A percentile compares a stretch with the other conserved stretches of the same genome.
phyloP scores from a whole-genome alignment of 2,797 vertebrate species.

The Pantherophis alleghaniensis region DNA sequence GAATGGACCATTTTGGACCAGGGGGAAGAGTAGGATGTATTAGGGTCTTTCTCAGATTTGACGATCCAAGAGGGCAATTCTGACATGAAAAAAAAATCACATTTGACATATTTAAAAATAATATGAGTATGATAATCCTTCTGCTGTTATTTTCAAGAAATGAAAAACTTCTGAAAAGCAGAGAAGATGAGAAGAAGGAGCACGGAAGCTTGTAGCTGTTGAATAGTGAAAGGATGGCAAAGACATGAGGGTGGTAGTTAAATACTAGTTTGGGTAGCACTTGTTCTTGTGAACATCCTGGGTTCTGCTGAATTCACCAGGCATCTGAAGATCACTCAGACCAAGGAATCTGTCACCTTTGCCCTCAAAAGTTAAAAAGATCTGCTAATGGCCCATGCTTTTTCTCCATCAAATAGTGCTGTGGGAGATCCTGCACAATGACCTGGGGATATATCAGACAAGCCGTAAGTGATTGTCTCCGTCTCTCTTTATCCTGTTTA shows the following conservation, averaged over 20 bases:
- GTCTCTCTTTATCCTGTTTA: constrained; percentile 81
- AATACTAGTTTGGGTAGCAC: neutral
- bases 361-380: constrained; percentile 54
- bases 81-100: neutral
- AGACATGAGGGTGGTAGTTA: neutral
- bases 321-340: constrained; percentile 51
- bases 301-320: neutral
- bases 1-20: neutral
- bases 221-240: neutral
- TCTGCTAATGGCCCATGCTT: constrained; percentile 60
- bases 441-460: constrained; percentile 76
- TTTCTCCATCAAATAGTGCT: constrained; percentile 53
- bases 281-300: neutral
- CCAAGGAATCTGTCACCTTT: constrained; percentile 54
- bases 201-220: too few species aligned
- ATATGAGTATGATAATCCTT: neutral
- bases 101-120: neutral
- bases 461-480: constrained; percentile 71
- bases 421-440: constrained; percentile 61
- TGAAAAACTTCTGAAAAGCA: neutral
- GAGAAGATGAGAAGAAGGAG: neutral
- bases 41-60: neutral
- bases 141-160: neutral
- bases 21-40: neutral
- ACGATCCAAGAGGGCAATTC: neutral